Evolutionary conservation across 2,113 vertebrate species (phyloP), one percentile per base, ranked within the genome.

Genomic region (Oreotrochilus melanogaster): DNA sequence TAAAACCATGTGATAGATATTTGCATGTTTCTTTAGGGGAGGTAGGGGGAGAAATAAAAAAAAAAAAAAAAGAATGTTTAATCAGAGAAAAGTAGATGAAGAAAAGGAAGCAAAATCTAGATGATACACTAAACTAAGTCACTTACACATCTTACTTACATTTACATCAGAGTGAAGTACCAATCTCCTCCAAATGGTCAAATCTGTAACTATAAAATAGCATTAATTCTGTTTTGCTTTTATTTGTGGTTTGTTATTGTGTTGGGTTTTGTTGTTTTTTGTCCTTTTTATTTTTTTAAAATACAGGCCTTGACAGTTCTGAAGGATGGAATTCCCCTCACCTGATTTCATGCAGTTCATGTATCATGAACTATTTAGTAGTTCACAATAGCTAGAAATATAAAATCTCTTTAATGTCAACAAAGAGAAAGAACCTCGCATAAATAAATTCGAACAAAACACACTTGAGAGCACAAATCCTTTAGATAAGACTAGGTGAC

Each of bases 281-380:
- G 39, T 39, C 39, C 12, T 25, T n/a, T 53, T 65, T 18, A 33
- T 51, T 61, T 12, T 39, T 45, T 47, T 21, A 47, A 47, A 47
- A 47, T 54, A 23, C 9, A 56, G 5, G 14, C 2, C 1, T 1
- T 23, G 62, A 10, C 0, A 0, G 11, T 35, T 79, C 21, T 66
- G 30, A 86, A 67, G 7, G 30, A 65, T 43, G 17, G 60, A 78
- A 56, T 74, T 61, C 2, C 25, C 7, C 2, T 51, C n/a, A 53
- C 27, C 9, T 0, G 0, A 3, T 48, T 78, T 82, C 74, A 88
- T n/a, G n/a, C n/a, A n/a, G n/a, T n/a, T n/a, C n/a, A n/a, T n/a
- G n/a, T n/a, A n/a, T n/a, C n/a, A n/a, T n/a, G n/a, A n/a, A n/a
- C n/a, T n/a, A n/a, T n/a, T 76, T 75, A 76, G 47, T 15, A 23